Evolutionary conservation across 2,888 invertebrate species (phyloP), one percentile per base, ranked within the genome.

Genomic region (Ophioninae sp.): DNA sequence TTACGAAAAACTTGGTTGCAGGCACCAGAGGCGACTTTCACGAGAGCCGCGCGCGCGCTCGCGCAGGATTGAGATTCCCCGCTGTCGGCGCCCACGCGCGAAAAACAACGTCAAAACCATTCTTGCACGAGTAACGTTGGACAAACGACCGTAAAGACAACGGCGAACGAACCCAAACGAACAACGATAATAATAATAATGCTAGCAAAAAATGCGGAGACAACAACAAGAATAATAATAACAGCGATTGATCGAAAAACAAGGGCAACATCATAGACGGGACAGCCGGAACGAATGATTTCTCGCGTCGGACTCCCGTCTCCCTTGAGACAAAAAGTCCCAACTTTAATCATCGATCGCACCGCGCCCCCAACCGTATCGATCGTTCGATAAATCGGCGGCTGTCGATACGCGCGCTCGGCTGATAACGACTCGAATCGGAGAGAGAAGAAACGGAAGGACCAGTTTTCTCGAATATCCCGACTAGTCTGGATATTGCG

Each of bases 1-100:
- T 57, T 77, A 81, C 76, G 76, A 81, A 81, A 81, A 81, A 81
- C 64, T 79, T 76, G 37, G 79, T 84, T 84, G 79, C 84, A 68
- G 79, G 79, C 78, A 79, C 81, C 72, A 62, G 61, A 75, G 81
- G 78, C 78, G 75, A 84, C 84, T 84, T 84, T 84, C 81, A 84
- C 84, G 84, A 84, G 81, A 84, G 79, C 75, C 64, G 59, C 57
- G 39, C 68, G 74, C 79, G 23, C 64, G 59, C 57, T 21, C 68
- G 74, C 79, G 23, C 70, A 67, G 67, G 77, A 80, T 80, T 73
- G 21, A 68, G 75, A 13, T 74, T 70, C 57, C 59, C 59, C 10
- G 21, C 13, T 70, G 7, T 23, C 68, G 21, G 8, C 21, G 61
- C 10, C 41, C 57, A 72, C 65, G 57, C 41, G 72, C 65, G n/a